Evolutionary conservation across 1,140 invertebrate species (phyloP).

Genomic region (Drosophila kurseongensis): DNA sequence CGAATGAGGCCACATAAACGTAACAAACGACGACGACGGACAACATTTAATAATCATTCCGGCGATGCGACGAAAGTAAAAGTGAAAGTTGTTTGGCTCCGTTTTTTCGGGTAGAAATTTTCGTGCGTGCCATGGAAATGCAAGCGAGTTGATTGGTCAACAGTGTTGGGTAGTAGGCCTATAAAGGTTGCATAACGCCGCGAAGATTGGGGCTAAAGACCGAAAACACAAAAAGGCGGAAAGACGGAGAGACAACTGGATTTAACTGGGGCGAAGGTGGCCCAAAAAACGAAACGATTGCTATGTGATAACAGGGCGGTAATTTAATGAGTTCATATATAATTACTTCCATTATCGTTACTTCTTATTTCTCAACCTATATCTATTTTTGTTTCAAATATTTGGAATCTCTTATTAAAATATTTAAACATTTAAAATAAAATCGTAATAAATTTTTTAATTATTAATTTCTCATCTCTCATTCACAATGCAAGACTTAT

Average conservation of each 20-base stretch:
- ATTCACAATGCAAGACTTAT: slow-evolving; percentile 1
- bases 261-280: slow-evolving; percentile 11
- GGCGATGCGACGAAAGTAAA: slow-evolving; percentile 70
- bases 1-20: slow-evolving; percentile 65
- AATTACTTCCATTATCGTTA: not conserved
- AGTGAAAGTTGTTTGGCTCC: slow-evolving; percentile 69
- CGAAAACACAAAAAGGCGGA: not conserved
- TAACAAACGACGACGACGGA: slow-evolving; percentile 26
- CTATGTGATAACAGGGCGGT: slow-evolving; percentile 10
- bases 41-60: slow-evolving; percentile 65
- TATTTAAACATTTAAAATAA: too few relatives aligned
- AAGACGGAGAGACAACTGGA: slow-evolving; percentile 5
- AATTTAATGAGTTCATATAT: not conserved
- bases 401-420: too few relatives aligned
- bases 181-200: slow-evolving; percentile 47
- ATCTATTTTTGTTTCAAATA: too few relatives aligned
- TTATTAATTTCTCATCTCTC: too few relatives aligned
- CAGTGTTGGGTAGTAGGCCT: slow-evolving; percentile 58
- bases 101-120: slow-evolving; percentile 61
- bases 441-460: not conserved
- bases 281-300: slow-evolving; percentile 23
- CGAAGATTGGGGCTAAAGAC: slow-evolving; percentile 17
- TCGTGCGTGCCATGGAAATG: slow-evolving; percentile 59
- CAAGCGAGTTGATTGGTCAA: slow-evolving; percentile 44
- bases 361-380: too few relatives aligned